phyloP scores from a whole-genome alignment of 1,140 invertebrate species.

The Drosophila chauvacae region DNA sequence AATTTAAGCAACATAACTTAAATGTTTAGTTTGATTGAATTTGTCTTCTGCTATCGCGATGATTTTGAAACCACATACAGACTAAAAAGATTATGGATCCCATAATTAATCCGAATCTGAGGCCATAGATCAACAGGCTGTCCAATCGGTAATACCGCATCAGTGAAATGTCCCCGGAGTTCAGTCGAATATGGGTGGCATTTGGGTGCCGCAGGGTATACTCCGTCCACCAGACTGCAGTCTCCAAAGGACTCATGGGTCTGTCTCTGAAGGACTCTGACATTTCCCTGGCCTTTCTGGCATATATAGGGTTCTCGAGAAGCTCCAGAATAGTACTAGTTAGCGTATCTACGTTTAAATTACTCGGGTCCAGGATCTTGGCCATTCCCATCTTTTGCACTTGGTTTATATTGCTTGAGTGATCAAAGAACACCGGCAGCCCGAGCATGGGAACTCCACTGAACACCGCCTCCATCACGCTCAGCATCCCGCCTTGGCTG shows the following conservation, averaged over 20 bases:
- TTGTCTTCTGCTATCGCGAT: background rate
- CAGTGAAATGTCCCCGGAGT: slow-evolving; percentile 45
- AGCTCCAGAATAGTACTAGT: slow-evolving; percentile 24
- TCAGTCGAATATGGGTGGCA: slow-evolving; percentile 81
- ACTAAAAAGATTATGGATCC: slow-evolving; percentile 14
- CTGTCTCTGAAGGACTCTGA: slow-evolving; percentile 86
- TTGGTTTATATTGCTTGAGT: slow-evolving; percentile 47
- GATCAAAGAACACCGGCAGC: slow-evolving; percentile 55
- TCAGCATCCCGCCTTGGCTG: slow-evolving; percentile 51
- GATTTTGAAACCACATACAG: background rate
- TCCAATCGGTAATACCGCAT: slow-evolving; percentile 44
- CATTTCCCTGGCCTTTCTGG: slow-evolving; percentile 59
- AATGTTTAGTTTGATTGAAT: background rate
- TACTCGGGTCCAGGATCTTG: slow-evolving; percentile 38
- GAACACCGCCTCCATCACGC: slow-evolving; percentile 40
- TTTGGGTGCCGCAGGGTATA: slow-evolving; percentile 84
- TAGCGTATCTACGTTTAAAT: slow-evolving; percentile 17
- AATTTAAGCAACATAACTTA: background rate
- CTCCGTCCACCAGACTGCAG: slow-evolving; percentile 87
- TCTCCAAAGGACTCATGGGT: slow-evolving; percentile 85
- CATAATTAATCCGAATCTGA: slow-evolving; percentile 26
- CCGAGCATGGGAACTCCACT: slow-evolving; percentile 52
- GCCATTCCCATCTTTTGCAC: slow-evolving; percentile 86
- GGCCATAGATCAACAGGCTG: background rate
- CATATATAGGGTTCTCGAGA: slow-evolving; percentile 26